These are phyloP conservation scores for Pachymerium ferrugineum DNA, from an alignment of 2,888 invertebrate species.

Conservation along the genomic window DNA sequence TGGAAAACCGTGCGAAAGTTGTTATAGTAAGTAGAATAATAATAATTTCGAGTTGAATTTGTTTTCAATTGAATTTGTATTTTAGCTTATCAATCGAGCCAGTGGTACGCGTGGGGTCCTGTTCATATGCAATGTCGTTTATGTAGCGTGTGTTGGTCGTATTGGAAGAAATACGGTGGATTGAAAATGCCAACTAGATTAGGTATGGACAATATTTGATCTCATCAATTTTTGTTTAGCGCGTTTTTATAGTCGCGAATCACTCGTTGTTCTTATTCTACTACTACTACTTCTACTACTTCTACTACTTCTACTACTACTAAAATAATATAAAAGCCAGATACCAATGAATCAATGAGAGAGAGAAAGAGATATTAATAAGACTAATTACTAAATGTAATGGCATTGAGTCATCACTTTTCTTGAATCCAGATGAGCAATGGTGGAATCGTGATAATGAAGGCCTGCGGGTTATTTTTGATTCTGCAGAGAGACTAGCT, in stretches of 20 bases:
- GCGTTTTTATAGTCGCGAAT: too few relatives aligned
- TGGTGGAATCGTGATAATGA: slow-evolving; percentile 33
- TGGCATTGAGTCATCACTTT: slow-evolving; percentile 27
- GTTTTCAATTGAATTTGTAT: slow-evolving; percentile 26
- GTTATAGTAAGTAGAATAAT: slow-evolving; percentile 55
- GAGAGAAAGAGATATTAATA: too few relatives aligned
- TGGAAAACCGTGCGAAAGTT: slow-evolving; percentile 78
- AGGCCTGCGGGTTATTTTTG: slow-evolving; percentile 35
- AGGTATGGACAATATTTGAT: too few relatives aligned
- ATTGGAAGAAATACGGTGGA: slow-evolving; percentile 98
- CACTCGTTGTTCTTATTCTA: too few relatives aligned
- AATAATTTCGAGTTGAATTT: neutral
- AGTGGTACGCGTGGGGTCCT: slow-evolving; percentile 98
- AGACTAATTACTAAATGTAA: neutral
- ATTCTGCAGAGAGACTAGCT: slow-evolving; percentile 48
- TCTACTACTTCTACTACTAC: too few relatives aligned
- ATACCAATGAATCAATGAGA: too few relatives aligned
- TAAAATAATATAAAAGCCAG: too few relatives aligned
- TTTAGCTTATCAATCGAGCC: slow-evolving; percentile 64
- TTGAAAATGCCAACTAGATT: slow-evolving; percentile 66
- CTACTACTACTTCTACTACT: too few relatives aligned
- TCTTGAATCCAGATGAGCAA: slow-evolving; percentile 32
- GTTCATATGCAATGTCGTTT: slow-evolving; percentile 86
- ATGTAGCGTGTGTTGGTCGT: slow-evolving; percentile 90
- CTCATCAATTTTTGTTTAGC: too few relatives aligned